Evolutionary conservation across 2,888 invertebrate species (phyloP).

Genomic region (Plusia festucae): DNA sequence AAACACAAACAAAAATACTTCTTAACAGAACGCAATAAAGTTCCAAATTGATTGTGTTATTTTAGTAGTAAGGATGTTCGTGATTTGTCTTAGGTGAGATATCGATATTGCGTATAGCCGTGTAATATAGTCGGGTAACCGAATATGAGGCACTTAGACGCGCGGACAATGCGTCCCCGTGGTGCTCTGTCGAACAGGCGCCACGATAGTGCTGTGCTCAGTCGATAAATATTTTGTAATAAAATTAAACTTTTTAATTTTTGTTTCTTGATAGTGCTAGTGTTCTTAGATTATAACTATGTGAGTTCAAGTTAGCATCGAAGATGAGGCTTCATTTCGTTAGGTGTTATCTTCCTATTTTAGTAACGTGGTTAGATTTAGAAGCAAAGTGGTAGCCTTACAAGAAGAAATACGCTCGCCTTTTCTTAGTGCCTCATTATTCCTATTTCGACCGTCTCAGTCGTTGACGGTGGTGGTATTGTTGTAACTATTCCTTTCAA

Average conservation of each 20-base stretch:
- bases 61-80: conserved; percentile 66
- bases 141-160: conserved; percentile 87
- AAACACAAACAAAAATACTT: conserved; percentile 48
- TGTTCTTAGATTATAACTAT: too few species aligned
- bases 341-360: too few species aligned
- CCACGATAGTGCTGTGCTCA: conserved; percentile 73
- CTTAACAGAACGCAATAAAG: conserved; percentile 39
- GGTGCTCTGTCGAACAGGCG: conserved; percentile 81
- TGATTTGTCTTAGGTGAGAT: conserved; percentile 58
- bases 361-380: too few species aligned
- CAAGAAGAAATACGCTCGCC: too few species aligned
- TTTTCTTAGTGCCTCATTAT: too few species aligned
- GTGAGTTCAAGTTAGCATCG: too few species aligned
- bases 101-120: conserved; percentile 82
- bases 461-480: too few species aligned
- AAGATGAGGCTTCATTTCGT: too few species aligned
- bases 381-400: too few species aligned
- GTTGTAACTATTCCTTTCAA: too few species aligned
- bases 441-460: too few species aligned
- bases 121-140: conserved; percentile 85
- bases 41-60: conserved; percentile 42
- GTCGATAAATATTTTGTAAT: conserved; percentile 40
- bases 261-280: too few species aligned
- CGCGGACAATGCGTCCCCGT: conserved; percentile 84
- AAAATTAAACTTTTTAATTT: neutral